phyloP scores from a whole-genome alignment of 2,113 vertebrate species.

The Numenius arquata region DNA sequence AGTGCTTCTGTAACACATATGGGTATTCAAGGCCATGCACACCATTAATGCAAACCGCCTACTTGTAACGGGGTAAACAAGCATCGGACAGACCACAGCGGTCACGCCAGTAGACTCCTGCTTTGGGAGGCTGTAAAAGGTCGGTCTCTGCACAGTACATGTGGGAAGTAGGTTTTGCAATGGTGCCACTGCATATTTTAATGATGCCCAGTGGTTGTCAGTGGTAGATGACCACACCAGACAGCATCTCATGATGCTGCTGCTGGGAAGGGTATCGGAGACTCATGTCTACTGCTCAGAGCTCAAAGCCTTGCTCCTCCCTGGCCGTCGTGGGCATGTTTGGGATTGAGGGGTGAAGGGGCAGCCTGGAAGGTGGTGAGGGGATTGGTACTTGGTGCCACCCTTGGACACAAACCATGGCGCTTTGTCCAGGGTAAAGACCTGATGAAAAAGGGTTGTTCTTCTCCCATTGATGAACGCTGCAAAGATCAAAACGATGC shows the following conservation, averaged over 20 bases:
- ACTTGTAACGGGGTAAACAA: background rate
- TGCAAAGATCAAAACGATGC: background rate
- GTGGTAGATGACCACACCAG: background rate
- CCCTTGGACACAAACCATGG: background rate
- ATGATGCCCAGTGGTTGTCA: background rate
- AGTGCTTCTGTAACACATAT: background rate
- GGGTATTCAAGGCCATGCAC: background rate
- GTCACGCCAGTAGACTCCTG: background rate
- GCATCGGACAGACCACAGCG: background rate
- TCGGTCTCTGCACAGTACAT: background rate
- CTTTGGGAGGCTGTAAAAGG: background rate
- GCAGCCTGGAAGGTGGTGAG: background rate
- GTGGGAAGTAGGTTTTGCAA: background rate
- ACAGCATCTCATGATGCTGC: accelerated
- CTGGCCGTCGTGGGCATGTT: background rate
- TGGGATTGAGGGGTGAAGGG: background rate
- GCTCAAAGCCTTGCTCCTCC: background rate
- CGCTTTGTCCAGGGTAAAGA: background rate
- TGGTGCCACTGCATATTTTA: background rate
- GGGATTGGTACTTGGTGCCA: background rate
- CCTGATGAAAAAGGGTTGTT: background rate
- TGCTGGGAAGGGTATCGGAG: background rate
- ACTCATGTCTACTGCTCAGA: accelerated
- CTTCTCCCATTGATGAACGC: background rate
- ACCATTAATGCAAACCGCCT: background rate